Percentiles rank a stretch among this genome's conserved stretches.
Conservation (phyloP, 2,888 invertebrate species). For the Atrina japonica region DNA sequence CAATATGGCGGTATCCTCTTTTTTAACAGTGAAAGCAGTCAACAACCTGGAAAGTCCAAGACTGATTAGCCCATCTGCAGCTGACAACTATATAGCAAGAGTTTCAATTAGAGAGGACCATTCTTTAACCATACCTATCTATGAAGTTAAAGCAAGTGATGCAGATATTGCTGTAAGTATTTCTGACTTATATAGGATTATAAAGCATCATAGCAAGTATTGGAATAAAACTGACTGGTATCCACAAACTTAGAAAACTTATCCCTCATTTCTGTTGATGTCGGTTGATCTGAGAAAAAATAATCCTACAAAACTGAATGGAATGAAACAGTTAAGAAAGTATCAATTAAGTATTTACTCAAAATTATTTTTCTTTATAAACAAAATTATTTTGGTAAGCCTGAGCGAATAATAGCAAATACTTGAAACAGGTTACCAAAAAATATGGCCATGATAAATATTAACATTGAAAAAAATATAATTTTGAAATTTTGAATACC, state of each 20-base stretch:
- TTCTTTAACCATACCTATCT: constrained; percentile 19
- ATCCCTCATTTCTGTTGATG: not conserved
- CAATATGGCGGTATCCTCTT: constrained; percentile 23
- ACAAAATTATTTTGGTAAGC: no score
- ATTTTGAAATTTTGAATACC: no score
- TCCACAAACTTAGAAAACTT: no score
- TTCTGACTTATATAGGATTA: constrained; percentile 87
- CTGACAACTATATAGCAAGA: constrained; percentile 37
- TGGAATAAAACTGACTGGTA: not conserved
- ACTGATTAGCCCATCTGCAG: constrained; percentile 42
- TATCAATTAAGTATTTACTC: not conserved
- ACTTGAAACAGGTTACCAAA: no score
- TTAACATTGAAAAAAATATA: no score
- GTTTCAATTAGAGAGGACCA: constrained; percentile 47
- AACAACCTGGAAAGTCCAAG: constrained; percentile 62
- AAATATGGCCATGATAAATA: no score
- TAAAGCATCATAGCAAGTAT: not conserved
- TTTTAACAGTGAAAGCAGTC: constrained; percentile 56
- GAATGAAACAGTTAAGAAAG: not conserved
- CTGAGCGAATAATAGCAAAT: no score
- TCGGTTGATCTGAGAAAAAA: no score
- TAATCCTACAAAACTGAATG: not conserved
- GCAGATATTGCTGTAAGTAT: constrained; percentile 54
- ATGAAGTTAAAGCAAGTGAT: constrained; percentile 51
- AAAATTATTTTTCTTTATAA: no score